These are phyloP conservation scores for Gallinago stenura DNA, from an alignment of 2,797 vertebrate species.

Conservation along the genomic window DNA sequence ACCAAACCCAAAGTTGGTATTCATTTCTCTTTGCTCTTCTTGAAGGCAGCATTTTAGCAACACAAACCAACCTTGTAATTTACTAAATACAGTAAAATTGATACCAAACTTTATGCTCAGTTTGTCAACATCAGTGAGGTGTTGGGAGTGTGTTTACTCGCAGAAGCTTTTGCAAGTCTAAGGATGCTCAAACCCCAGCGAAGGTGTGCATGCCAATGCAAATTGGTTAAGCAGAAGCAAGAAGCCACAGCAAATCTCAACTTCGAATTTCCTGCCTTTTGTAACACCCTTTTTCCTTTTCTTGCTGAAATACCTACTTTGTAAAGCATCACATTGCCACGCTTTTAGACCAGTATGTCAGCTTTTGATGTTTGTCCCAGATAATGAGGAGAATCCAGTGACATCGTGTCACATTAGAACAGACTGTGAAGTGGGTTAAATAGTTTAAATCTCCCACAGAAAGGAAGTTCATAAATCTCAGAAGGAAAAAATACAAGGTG, in stretches of 20 bases:
- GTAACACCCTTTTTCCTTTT: neutral
- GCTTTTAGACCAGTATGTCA: neutral
- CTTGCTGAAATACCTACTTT: neutral
- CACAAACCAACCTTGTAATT: neutral
- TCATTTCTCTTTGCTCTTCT: neutral
- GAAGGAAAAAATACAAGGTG: constrained; percentile 20
- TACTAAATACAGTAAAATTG: neutral
- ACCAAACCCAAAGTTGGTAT: neutral
- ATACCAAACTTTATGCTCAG: neutral
- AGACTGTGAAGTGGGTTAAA: neutral
- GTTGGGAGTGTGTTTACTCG: too few relatives aligned
- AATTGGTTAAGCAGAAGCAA: neutral
- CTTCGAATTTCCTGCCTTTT: neutral
- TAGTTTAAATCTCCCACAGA: constrained; percentile 7
- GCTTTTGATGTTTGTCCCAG: neutral
- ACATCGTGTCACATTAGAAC: neutral
- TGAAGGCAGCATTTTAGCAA: neutral
- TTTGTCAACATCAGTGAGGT: neutral
- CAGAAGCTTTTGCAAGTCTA: too few relatives aligned
- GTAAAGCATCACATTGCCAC: neutral
- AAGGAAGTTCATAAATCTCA: neutral
- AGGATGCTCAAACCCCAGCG: neutral
- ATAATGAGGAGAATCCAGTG: neutral
- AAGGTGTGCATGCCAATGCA: neutral
- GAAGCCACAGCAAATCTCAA: neutral